A percentile compares a stretch with the other conserved stretches of the same genome.
phyloP scores from a whole-genome alignment of 1,140 invertebrate species.

The Meteorus sp. region DNA sequence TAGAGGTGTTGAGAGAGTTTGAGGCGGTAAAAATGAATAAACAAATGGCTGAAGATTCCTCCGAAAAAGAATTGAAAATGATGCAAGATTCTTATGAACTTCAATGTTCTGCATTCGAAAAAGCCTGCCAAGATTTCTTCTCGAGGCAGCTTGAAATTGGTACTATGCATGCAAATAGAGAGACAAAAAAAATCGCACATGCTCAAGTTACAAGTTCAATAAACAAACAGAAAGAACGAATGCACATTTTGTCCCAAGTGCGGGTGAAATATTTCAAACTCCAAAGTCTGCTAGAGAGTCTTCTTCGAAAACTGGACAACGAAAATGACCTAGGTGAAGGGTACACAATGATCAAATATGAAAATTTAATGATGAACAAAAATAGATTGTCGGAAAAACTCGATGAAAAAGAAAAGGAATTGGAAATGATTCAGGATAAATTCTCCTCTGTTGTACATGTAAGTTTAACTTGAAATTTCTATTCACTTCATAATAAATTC shows the following conservation, averaged over 20 bases:
- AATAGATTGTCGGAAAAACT: conserved; percentile 15
- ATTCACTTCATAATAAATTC: not conserved
- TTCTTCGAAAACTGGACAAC: not conserved
- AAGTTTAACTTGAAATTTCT: conserved; percentile 10
- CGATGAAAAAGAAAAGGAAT: conserved; percentile 22
- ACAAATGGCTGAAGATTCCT: conserved; percentile 2
- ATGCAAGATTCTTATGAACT: conserved; percentile 11
- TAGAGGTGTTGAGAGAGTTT: conserved; percentile 18
- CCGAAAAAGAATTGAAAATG: conserved; percentile 15
- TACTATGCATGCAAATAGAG: not conserved
- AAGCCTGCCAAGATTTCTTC: conserved; percentile 15
- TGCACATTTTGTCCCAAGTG: conserved; percentile 20
- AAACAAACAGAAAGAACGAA: conserved; percentile 15
- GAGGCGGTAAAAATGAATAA: not conserved
- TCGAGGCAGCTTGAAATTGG: conserved; percentile 22
- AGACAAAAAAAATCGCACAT: not conserved
- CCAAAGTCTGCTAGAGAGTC: conserved; percentile 1
- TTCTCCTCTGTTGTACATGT: conserved; percentile 10
- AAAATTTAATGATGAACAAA: conserved; percentile 22
- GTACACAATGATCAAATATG: conserved; percentile 30
- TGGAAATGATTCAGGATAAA: conserved; percentile 14
- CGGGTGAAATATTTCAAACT: conserved; percentile 26
- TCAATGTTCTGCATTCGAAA: conserved; percentile 18
- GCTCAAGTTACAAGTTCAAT: conserved; percentile 13
- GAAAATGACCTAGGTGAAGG: conserved; percentile 26